Percentiles rank a stretch among this genome's conserved stretches.
phyloP scores from a whole-genome alignment of 2,113 vertebrate species.

The Marmota monax region DNA sequence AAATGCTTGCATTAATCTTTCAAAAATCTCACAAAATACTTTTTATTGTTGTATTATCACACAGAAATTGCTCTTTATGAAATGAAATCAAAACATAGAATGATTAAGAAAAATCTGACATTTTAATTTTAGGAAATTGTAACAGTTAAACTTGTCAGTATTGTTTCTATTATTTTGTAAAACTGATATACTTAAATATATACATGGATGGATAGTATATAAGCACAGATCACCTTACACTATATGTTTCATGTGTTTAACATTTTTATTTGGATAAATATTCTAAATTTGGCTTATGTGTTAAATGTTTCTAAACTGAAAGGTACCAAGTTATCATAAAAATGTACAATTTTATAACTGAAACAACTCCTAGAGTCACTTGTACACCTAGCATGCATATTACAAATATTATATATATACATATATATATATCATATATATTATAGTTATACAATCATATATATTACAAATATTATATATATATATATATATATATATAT shows the following conservation, averaged over 20 bases:
- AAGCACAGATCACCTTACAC: neutral
- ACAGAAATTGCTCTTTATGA: neutral
- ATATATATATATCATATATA: neutral
- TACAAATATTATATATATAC: neutral
- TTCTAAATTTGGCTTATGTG: neutral
- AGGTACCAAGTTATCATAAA: neutral
- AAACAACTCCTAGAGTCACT: neutral
- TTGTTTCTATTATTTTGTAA: conserved; percentile 35
- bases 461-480: too few species aligned
- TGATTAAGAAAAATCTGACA: neutral
- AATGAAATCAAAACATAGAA: neutral
- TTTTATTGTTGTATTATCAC: neutral
- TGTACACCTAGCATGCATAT: neutral
- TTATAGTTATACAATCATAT: neutral
- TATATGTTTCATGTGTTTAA: neutral
- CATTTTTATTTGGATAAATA: neutral
- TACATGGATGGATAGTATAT: neutral
- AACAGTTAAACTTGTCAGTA: neutral
- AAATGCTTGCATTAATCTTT: neutral
- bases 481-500: neutral
- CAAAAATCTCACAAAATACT: neutral
- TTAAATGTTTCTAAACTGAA: neutral
- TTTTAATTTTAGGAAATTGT: neutral
- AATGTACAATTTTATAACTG: neutral
- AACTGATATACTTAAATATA: neutral